Percentiles rank a stretch among this genome's conserved stretches.
These are phyloP conservation scores for Dicentrarchus labrax DNA, from an alignment of 2,113 vertebrate genomes.

Conservation along the genomic window DNA sequence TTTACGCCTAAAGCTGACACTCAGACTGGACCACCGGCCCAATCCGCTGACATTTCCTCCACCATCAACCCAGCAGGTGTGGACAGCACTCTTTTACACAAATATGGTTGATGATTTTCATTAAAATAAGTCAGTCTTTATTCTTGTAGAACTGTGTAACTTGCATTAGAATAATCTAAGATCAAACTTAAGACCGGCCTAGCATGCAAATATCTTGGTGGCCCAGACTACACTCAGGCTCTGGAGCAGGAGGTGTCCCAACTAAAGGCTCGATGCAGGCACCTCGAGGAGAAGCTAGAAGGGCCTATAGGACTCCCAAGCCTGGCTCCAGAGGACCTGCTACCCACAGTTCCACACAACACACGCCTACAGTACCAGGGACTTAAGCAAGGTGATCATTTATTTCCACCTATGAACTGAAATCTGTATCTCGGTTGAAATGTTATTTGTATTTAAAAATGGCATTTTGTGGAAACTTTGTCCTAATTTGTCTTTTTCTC, in stretches of 20 bases:
- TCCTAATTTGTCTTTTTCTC: background rate
- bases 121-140: background rate
- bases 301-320: no score
- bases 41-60: background rate
- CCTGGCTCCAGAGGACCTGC: slow-evolving; percentile 9
- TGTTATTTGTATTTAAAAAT: background rate
- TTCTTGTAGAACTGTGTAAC: background rate
- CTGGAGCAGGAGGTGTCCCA: slow-evolving; percentile 75
- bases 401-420: background rate
- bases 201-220: background rate
- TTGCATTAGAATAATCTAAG: background rate
- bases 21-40: slow-evolving; percentile 16
- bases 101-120: background rate
- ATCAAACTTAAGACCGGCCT: background rate
- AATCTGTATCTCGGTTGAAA: no score
- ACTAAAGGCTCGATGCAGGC: no score
- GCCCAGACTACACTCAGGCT: slow-evolving; percentile 70
- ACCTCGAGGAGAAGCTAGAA: no score
- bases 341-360: slow-evolving; percentile 54
- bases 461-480: background rate
- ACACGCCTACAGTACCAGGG: background rate
- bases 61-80: slow-evolving; percentile 57
- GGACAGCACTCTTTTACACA: background rate
- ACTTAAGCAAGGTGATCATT: background rate
- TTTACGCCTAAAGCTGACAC: no score